Evolutionary conservation across 23 tunicate species (phyloP).

Genomic region (Halocynthia roretzi): DNA sequence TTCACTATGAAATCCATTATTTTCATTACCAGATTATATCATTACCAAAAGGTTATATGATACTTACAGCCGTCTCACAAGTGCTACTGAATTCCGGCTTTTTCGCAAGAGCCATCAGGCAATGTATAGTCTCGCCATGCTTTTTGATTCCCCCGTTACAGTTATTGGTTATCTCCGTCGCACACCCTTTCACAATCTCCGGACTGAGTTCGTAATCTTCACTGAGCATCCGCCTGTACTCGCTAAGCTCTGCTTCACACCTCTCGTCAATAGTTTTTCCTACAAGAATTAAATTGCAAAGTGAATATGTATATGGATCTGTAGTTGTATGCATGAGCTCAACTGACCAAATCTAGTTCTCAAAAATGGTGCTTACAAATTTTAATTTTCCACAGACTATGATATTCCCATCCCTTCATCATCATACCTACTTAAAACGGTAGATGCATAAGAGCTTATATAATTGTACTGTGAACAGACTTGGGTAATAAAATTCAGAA

Average conservation of each 20-base stretch:
- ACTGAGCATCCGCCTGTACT: slow-evolving; percentile 52
- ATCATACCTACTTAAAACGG: no score
- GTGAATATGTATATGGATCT: no score
- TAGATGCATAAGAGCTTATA: no score
- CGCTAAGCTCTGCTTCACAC: slow-evolving; percentile 46
- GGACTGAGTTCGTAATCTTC: slow-evolving; percentile 76
- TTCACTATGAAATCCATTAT: no score
- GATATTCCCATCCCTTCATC: slow-evolving; percentile 3
- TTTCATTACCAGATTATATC: no score
- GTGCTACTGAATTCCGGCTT: neutral
- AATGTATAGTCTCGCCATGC: slow-evolving; percentile 67
- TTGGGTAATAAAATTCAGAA: no score
- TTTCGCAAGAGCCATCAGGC: slow-evolving; percentile 51
- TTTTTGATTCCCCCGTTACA: slow-evolving; percentile 39
- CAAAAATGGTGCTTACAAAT: no score
- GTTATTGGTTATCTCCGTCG: slow-evolving; percentile 16
- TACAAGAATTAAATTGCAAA: neutral
- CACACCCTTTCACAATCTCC: slow-evolving; percentile 58
- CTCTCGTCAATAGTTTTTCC: neutral
- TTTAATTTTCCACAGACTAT: slow-evolving; percentile 20
- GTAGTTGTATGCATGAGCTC: no score
- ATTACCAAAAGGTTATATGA: no score
- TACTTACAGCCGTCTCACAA: slow-evolving; percentile 38
- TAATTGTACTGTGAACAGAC: no score
- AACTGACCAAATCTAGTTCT: no score